Base-by-base conservation (phyloP, 2,888 invertebrate genomes). In the Prosapia bicincta region DNA sequence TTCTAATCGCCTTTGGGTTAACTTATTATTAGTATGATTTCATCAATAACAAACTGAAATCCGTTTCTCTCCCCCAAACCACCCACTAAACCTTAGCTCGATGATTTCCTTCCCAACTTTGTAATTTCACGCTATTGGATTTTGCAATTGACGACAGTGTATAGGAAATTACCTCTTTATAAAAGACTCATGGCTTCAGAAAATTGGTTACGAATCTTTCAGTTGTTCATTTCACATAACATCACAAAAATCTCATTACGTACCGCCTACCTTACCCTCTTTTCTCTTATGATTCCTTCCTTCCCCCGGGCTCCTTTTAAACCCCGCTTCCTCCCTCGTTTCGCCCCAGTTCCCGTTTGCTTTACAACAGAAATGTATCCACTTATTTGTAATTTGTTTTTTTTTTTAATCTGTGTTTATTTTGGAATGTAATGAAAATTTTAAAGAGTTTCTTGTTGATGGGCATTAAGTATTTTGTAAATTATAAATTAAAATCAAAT, bases 191-290 rank as follows among this genome's bases (percentile, higher is more conserved):
- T 54, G 54, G 71, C 71, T 26, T 38, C 71, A 71, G 71, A 71
- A 71, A 71, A 71, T 71, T 71, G 71, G 71, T 71, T 71, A 71
- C 43, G 54, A 71, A 71, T 71, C 71, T 25, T 71, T 71, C 43
- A 71, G 71, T 71, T 71, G 71, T 71, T 71, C 71, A 71, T 54
- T 71, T 71, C 71, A 71, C 43, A 71, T 54, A 71, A 71, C 71
- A 71, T 71, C 71, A 71, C 71, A 71, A 71, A 71, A 71, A 71
- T 71, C 71, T 71, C 71, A 71, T 71, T 71, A 71, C 71, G 25
- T 71, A 54, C 71, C 43, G 25, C 71, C 43, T 25, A n/a, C 20
- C 6, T 38, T 15, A 15, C 26, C 26, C 25, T 9, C 24, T 38
- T 2, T 9, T 38, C 38, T 13, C 38, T 38, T 38, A 38, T 38